Base-by-base conservation (phyloP, 1,140 invertebrate species). In the Bombus difficillimus region DNA sequence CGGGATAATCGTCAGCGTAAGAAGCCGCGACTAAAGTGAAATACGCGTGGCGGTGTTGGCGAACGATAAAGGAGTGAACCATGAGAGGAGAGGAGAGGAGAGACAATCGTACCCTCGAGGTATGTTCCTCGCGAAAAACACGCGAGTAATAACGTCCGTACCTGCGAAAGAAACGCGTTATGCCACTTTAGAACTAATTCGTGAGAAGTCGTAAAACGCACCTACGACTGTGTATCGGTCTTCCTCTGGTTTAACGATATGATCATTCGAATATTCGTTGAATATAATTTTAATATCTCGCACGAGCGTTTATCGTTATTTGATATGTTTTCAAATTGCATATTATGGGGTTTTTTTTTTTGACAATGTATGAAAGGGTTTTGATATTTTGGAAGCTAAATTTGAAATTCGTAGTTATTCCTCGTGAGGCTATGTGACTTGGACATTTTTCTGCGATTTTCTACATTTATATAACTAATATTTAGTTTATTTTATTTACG, bases 191-290 rank as follows among this genome's bases (percentile, higher is more conserved):
- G 22, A 34, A 37, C 10, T 47, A 62, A 87, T 77, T 87, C 66
- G 62, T 68, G 86, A 87, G 86, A 87, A 88, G 39, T 87, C 87
- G 75, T 83, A 88, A 88, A 88, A 47, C 47, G 57, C 13, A 47
- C 1, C 25, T n/a, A 10, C 2, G 47, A 18, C 47, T 28, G 34
- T 37, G 25, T 75, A 53, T 13, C 73, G 0, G 32, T 37, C 18
- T 37, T 75, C 3, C 22, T 4, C 5, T 39, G 10, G 12, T 39
- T 37, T 8, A 25, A 69, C 28, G 9, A 39, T 39, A 5, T 0
- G 12, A 12, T 13, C 22, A 12, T 25, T 39, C 10, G 37, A 28
- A 12, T 12, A 28, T 39, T 28, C 12, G 2, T 69, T 1, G 9
- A 37, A 37, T 69, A 4, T 68, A 25, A 18, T 34, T 34, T 66